Evolutionary conservation across 1,140 invertebrate genomes (phyloP).

Genomic region (Samia ricini): DNA sequence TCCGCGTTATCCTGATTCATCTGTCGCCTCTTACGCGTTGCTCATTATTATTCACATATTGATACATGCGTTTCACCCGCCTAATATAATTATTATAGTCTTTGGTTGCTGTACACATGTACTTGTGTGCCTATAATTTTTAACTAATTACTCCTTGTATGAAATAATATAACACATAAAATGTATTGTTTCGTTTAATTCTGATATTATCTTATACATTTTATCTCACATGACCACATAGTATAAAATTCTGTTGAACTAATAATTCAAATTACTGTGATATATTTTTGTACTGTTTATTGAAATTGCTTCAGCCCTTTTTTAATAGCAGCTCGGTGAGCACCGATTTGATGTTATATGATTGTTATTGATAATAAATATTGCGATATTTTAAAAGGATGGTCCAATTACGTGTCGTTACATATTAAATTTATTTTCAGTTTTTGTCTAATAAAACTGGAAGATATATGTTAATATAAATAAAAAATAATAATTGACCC

Average conservation of each 20-base stretch:
- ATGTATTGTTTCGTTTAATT: conserved; percentile 7
- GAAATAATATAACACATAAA: conserved; percentile 26
- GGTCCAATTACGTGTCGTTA: not conserved
- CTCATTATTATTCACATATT: not conserved
- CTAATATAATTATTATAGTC: conserved; percentile 9
- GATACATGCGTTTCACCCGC: conserved; percentile 17
- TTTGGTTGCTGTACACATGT: not conserved
- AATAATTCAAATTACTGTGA: conserved; percentile 72
- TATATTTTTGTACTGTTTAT: conserved; percentile 72
- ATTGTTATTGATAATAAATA: not conserved
- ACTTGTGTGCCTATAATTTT: not conserved
- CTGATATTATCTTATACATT: conserved; percentile 1
- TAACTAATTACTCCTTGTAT: not conserved
- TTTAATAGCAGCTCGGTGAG: not conserved
- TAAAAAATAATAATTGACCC: no score
- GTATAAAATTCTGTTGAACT: conserved; percentile 49
- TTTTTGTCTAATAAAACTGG: not conserved
- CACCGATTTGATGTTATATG: not conserved
- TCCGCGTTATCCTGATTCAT: conserved; percentile 8
- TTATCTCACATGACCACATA: conserved; percentile 62
- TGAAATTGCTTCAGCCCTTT: conserved; percentile 24
- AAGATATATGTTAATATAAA: no score
- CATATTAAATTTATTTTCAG: not conserved
- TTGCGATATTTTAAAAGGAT: not conserved
- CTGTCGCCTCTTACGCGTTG: conserved; percentile 37